Evolutionary conservation across 2,113 vertebrate species (phyloP), one percentile per base, ranked within the genome.

Genomic region (Podarcis cretensis): DNA sequence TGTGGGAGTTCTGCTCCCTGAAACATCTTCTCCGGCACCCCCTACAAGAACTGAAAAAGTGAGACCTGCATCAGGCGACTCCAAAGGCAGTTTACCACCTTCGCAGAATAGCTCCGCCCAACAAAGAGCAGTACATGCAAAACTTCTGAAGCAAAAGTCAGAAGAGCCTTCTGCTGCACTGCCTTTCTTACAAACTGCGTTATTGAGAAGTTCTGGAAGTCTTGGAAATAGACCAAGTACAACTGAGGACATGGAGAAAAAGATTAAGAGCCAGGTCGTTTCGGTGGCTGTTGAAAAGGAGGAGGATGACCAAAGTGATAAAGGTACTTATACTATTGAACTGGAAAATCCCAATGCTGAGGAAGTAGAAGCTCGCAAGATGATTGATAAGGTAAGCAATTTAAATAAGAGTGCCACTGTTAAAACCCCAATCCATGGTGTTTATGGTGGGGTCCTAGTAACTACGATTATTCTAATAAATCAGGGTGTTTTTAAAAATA

Each of bases 291-390:
- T 94, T 93, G 97, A 97, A 91, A 98, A 97, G 90, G 97, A 97
- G 88, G 98, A 98, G 65, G 98, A 99, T 86, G 98, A 99, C 92
- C 98, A 98, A 94, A 99, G 98, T 85, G 98, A 99, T 94, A 99
- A 99, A 96, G 98, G 98, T 87, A 99, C 99, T 90, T 99, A 99
- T 92, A 98, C 98, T 88, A 99, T 99, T 75, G 99, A 99, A 93
- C 95, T 99, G 97, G 99, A 99, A 96, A 99, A 98, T 94, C 98
- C 96, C 87, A 98, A 98, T 95, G 95, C 97, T 83, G 98, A 99
- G 94, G 98, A 99, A 94, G 97, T 98, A 95, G 98, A 99, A 97
- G 98, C 98, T 88, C 97, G 98, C 68, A 98, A 98, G 93, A 98
- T 99, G 98, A 99, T 99, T 93, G 98, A 99, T 95, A 98, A 99